These are phyloP conservation scores for Cheilosia urbana DNA, from an alignment of 2,888 invertebrate species.

Conservation along the genomic window DNA sequence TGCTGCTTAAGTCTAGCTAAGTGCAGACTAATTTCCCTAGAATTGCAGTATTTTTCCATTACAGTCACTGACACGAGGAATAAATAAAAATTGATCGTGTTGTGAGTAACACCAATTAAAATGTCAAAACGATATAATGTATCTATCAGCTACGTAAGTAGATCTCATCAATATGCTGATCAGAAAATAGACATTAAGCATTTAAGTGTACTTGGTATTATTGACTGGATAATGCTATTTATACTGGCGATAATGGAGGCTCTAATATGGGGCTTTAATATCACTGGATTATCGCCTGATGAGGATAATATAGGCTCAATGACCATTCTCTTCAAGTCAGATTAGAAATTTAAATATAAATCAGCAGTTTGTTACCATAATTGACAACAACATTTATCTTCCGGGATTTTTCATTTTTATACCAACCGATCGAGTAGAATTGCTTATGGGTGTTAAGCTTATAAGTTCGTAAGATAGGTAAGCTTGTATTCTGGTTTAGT, in stretches of 20 bases:
- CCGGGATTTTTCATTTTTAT: too few species aligned
- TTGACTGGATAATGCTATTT: not conserved
- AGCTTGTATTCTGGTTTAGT: too few species aligned
- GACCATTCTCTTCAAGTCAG: too few species aligned
- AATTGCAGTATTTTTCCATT: slow-evolving; percentile 14
- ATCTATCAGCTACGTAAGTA: not conserved
- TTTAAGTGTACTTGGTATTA: not conserved
- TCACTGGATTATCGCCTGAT: too few species aligned
- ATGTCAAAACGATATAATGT: not conserved
- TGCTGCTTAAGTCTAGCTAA: not conserved
- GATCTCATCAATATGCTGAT: not conserved
- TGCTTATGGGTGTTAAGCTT: too few species aligned
- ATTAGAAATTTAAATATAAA: too few species aligned
- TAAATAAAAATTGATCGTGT: not conserved
- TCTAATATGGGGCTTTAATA: not conserved
- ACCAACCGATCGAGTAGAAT: too few species aligned
- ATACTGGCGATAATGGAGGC: not conserved
- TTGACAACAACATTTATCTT: too few species aligned
- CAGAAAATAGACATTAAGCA: slow-evolving; percentile 6
- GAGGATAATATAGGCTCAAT: too few species aligned
- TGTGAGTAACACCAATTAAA: not conserved
- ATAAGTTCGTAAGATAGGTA: too few species aligned
- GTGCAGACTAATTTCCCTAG: not conserved
- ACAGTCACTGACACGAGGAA: not conserved
- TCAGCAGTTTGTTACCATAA: too few species aligned